phyloP scores from a whole-genome alignment of 1,140 invertebrate species.

The Ostrea denselamellosa region DNA sequence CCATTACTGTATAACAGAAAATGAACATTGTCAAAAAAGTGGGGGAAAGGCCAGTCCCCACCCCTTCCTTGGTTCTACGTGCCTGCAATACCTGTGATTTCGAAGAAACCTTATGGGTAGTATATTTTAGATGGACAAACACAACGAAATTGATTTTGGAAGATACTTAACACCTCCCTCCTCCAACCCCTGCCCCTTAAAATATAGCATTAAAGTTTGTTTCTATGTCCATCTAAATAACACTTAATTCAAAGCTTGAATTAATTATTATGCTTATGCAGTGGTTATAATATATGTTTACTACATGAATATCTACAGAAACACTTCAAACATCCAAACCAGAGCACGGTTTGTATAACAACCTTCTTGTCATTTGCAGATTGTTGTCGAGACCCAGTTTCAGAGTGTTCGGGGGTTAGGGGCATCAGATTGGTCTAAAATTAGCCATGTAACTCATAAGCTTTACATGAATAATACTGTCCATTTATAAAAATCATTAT shows the following conservation, averaged over 20 bases:
- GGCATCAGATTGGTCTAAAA: slow-evolving; percentile 35
- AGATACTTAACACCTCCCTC: not conserved
- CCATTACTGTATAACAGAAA: no score
- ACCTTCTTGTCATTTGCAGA: slow-evolving; percentile 6
- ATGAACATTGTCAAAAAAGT: no score
- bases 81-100: not conserved
- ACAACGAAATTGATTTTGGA: not conserved
- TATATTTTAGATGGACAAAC: not conserved
- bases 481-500: no score
- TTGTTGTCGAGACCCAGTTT: not conserved
- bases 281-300: not conserved
- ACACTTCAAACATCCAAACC: slow-evolving; percentile 9
- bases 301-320: not conserved
- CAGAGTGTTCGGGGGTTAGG: not conserved
- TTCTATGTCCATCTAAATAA: not conserved
- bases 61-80: no score
- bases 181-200: not conserved
- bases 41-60: no score
- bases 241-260: not conserved
- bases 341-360: not conserved
- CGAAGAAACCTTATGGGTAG: not conserved
- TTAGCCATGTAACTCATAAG: not conserved
- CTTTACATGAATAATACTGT: no score
- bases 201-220: not conserved
- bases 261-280: not conserved